phyloP scores from a whole-genome alignment of 1,140 invertebrate species.

The Drosophila saltans region DNA sequence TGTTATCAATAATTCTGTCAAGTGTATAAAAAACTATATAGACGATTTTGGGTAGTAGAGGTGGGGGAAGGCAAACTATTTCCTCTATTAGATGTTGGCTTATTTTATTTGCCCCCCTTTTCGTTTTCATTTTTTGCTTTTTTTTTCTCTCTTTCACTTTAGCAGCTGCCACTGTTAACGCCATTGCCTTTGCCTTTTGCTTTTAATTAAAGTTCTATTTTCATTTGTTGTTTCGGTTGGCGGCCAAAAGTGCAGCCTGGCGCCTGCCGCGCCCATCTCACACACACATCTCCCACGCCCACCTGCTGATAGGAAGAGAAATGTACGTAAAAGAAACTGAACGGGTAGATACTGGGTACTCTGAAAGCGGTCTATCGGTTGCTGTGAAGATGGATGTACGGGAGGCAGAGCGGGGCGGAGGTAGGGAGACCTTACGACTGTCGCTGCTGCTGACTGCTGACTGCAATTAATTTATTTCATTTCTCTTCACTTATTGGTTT shows the following conservation, averaged over 20 bases:
- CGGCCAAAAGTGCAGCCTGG: slow-evolving; percentile 47
- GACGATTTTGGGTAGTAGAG: no score
- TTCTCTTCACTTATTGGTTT: slow-evolving; percentile 36
- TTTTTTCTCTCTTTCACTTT: not conserved
- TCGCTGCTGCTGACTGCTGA: slow-evolving; percentile 55
- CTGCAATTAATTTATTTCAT: slow-evolving; percentile 73
- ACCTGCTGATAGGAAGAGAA: slow-evolving; percentile 32
- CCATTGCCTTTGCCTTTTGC: slow-evolving; percentile 32
- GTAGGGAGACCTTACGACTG: slow-evolving; percentile 44
- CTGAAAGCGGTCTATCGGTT: not conserved
- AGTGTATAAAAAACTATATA: not conserved
- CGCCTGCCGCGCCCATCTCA: slow-evolving; percentile 47
- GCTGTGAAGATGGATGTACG: not conserved
- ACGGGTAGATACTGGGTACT: not conserved
- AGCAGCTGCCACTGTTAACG: slow-evolving; percentile 11
- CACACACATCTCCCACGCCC: slow-evolving; percentile 18
- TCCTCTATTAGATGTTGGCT: slow-evolving; percentile 62
- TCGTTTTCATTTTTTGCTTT: not conserved
- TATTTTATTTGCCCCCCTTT: slow-evolving; percentile 44
- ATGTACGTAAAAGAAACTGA: not conserved
- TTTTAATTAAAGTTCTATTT: slow-evolving; percentile 79
- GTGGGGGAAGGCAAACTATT: slow-evolving; percentile 35
- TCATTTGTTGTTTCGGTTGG: slow-evolving; percentile 64
- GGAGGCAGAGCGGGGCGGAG: not conserved
- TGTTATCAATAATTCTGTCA: not conserved